These are phyloP conservation scores for Corythornis madagascariensis DNA, from an alignment of 2,113 vertebrate species.

Conservation along the genomic window DNA sequence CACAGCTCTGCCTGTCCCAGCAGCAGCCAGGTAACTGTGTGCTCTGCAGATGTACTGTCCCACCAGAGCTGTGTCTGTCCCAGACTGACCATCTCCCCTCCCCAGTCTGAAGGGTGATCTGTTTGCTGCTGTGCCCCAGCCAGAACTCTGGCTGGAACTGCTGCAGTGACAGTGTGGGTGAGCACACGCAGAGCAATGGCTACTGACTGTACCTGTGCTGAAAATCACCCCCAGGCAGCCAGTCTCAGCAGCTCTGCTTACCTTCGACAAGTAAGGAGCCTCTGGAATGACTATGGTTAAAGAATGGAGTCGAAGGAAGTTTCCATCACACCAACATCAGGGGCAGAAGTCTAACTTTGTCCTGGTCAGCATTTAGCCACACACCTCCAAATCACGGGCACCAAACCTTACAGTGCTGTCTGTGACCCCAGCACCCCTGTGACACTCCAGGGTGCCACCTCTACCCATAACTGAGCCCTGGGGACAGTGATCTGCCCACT, in stretches of 20 bases:
- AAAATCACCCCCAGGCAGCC: not conserved
- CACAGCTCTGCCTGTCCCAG: not conserved
- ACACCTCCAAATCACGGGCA: not conserved
- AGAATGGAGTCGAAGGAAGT: not conserved
- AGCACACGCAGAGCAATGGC: accelerated
- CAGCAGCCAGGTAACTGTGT: accelerated
- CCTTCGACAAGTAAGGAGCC: not conserved
- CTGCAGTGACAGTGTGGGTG: not conserved
- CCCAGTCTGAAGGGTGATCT: too few species aligned
- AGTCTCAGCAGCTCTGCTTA: accelerated
- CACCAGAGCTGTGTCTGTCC: not conserved
- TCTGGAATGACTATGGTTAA: not conserved
- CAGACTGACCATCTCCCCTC: not conserved
- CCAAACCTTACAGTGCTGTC: accelerated
- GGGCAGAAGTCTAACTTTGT: not conserved
- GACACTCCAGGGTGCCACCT: too few species aligned
- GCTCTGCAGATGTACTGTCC: not conserved
- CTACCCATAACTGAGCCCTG: too few species aligned
- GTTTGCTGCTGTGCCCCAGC: not conserved
- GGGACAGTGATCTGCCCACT: too few species aligned
- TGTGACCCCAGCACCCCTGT: accelerated
- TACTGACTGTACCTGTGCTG: accelerated
- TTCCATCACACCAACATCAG: not conserved
- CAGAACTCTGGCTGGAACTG: not conserved
- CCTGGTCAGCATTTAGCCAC: too few species aligned